Base-by-base conservation (phyloP, 2,113 vertebrate species). In the Cynopterus brachyotis region DNA sequence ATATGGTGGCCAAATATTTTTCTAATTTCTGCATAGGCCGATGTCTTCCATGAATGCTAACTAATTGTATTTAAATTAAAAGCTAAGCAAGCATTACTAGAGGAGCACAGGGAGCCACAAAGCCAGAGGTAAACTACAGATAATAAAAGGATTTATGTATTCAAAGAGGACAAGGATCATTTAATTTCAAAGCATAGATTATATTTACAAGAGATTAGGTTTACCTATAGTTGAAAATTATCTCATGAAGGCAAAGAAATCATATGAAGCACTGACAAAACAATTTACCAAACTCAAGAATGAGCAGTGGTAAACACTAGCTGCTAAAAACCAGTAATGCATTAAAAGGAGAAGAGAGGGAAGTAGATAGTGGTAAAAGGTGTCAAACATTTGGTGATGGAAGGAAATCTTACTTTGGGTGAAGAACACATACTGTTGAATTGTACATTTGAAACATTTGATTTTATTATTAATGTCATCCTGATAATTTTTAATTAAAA, bases 61-160 rank as follows among this genome's bases (percentile, higher is more conserved):
- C 12, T 16, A 80, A 93, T 26, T 50, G 17, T 40, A 79, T 91
- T 97, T 91, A 94, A 67, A 88, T 87, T 75, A 96, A 96, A 94
- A 85, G 17, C 15, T 78, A 96, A 94, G 60, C 28, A 90, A 85
- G 32, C 42, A 47, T 90, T 94, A 89, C n/a, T 75, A 93, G 32
- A 94, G 75, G 24, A 93, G 95, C 26, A 85, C 22, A 90, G 40
- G 10, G 19, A 79, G 47, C 40, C 85, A 83, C 30, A 96, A 88
- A 93, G 28, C 35, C 92, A 91, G 50, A 96, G 12, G 47, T 59
- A 94, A 94, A 96, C 24, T 59, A 84, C 55, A 88, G 9, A 67
- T 92, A 96, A 80, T 92, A 96, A 94, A 28, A 92, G 4, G 9
- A 93, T 85, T 91, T 89, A 42, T 0, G 0, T 76, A 64, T 76